phyloP scores from a whole-genome alignment of 2,797 vertebrate species.

The Poecilia picta region DNA sequence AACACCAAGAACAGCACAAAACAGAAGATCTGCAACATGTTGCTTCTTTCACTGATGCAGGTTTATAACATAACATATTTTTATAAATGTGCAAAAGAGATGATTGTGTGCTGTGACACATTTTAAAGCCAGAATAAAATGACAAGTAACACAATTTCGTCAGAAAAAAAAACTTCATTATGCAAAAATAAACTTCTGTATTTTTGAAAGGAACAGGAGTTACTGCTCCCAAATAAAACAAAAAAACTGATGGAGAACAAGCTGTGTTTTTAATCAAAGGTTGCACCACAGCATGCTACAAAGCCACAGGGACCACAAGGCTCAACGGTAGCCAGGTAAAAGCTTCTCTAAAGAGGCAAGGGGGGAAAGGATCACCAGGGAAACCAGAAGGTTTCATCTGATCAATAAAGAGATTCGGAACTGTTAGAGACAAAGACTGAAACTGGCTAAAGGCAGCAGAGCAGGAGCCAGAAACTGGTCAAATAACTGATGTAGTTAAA shows the following conservation, averaged over 20 bases:
- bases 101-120: not conserved
- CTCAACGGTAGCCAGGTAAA: not conserved
- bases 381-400: not conserved
- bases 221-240: not conserved
- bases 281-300: not conserved
- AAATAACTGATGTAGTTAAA: too few relatives aligned
- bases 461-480: not conserved
- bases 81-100: not conserved
- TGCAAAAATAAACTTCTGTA: not conserved
- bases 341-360: not conserved
- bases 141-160: not conserved
- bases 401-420: not conserved
- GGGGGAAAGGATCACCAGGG: not conserved
- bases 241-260: not conserved
- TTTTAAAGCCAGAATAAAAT: not conserved
- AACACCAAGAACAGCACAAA: not conserved
- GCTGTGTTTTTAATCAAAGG: not conserved
- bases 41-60: not conserved
- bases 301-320: not conserved
- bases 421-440: not conserved
- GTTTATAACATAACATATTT: not conserved
- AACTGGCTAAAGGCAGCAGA: not conserved
- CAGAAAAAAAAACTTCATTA: not conserved
- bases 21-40: not conserved
- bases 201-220: not conserved